Conservation (phyloP, 2,113 vertebrate genomes). For the human (Homo sapiens) region DNA sequence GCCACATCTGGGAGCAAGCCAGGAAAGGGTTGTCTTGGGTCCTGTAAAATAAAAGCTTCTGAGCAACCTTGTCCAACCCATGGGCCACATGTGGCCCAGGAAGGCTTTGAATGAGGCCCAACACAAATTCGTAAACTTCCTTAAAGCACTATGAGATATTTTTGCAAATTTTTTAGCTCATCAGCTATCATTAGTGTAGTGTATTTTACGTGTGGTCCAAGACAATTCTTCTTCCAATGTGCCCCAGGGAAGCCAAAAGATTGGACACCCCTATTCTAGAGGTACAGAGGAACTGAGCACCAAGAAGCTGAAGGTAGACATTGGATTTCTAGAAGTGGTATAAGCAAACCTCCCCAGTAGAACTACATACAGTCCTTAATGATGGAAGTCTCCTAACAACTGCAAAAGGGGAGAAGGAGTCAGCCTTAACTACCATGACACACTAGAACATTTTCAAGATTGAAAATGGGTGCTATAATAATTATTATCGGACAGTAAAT, state of each 20-base stretch:
- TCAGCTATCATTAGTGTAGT: too few species aligned
- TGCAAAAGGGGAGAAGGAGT: background rate
- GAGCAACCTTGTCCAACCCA: too few species aligned
- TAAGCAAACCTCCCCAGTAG: background rate
- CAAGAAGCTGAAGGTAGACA: background rate
- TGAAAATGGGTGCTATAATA: background rate
- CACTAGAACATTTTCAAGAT: background rate
- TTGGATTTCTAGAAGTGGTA: background rate
- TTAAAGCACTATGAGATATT: too few species aligned
- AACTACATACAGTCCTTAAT: background rate
- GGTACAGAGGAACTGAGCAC: background rate
- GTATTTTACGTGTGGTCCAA: too few species aligned
- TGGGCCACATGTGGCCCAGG: too few species aligned
- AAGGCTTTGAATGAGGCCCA: too few species aligned
- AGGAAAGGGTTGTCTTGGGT: background rate
- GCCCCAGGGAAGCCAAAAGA: too few species aligned
- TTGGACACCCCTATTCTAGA: background rate
- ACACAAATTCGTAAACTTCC: too few species aligned
- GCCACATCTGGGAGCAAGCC: background rate
- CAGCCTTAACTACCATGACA: background rate
- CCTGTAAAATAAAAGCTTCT: background rate
- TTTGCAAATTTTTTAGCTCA: too few species aligned
- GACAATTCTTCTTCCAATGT: too few species aligned
- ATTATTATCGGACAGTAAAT: background rate
- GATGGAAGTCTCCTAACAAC: background rate